Evolutionary conservation across 2,888 invertebrate species (phyloP).

Genomic region (Ophioninae sp.): DNA sequence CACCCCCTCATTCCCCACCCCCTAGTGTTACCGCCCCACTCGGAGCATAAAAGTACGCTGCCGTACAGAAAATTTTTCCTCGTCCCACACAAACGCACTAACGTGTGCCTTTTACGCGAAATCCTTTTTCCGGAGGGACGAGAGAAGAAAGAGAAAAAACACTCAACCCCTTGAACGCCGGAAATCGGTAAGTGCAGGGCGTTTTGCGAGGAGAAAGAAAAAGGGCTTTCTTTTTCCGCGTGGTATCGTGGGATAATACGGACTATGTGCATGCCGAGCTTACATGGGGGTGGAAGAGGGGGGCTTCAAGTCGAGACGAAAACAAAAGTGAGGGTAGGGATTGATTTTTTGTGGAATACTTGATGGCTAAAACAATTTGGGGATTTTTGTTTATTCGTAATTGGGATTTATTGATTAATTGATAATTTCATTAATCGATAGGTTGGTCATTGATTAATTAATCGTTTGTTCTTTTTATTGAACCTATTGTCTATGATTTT

Average conservation of each 20-base stretch:
- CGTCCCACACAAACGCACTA: not conserved
- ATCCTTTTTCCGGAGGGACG: slow-evolving; percentile 9
- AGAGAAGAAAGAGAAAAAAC: slow-evolving; percentile 11
- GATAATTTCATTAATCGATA: no score
- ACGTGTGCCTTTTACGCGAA: not conserved
- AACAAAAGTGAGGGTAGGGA: not conserved
- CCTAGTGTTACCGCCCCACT: no score
- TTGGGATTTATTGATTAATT: no score
- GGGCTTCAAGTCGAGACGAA: not conserved
- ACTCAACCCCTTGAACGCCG: slow-evolving; percentile 27
- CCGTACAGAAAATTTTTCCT: slow-evolving; percentile 21
- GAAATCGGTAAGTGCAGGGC: slow-evolving; percentile 22
- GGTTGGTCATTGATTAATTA: no score
- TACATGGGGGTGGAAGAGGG: not conserved
- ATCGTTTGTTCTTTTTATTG: no score
- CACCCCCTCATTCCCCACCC: not conserved
- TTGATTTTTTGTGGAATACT: slow-evolving; percentile 67
- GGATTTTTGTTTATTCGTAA: no score
- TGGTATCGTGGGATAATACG: slow-evolving; percentile 20
- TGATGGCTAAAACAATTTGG: no score
- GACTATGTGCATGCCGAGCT: slow-evolving; percentile 7
- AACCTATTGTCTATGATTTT: no score
- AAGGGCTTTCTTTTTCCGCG: slow-evolving; percentile 12
- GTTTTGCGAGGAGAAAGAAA: slow-evolving; percentile 16
- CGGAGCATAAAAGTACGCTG: not conserved